Percentiles rank a stretch among this genome's conserved stretches.
These are phyloP conservation scores for Leontocebus nigricollis DNA, from an alignment of 2,797 vertebrate species.

Conservation along the genomic window DNA sequence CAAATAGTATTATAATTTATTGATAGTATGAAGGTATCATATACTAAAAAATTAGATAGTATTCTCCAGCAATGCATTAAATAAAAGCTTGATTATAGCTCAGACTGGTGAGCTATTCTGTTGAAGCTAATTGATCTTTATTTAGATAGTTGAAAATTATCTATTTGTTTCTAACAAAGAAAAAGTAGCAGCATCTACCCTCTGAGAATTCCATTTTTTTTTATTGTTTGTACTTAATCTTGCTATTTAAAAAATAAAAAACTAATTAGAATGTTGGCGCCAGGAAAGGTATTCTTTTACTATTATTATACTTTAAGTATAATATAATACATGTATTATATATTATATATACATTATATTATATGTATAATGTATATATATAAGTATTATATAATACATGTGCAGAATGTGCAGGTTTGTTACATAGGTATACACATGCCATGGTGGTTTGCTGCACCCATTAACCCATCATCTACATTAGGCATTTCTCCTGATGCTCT, in stretches of 20 bases:
- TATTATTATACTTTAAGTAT: no score
- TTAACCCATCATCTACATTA: no score
- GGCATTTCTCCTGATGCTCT: no score
- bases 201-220: not conserved
- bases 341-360: no score
- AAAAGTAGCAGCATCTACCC: not conserved
- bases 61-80: not conserved
- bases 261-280: not conserved
- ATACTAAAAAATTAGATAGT: not conserved
- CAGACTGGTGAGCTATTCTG: not conserved
- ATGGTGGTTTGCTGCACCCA: no score
- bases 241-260: not conserved
- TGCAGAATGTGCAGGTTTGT: no score
- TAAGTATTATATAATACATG: no score
- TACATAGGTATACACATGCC: no score
- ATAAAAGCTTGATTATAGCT: not conserved
- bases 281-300: not conserved
- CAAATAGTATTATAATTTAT: conserved; percentile 25
- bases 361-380: no score
- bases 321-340: no score
- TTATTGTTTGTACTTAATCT: not conserved
- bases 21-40: not conserved
- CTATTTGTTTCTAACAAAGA: conserved; percentile 23
- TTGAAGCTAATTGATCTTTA: not conserved
- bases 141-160: not conserved